Evolutionary conservation across 2,113 vertebrate species (phyloP).

Genomic region (Chlorocebus sabaeus): DNA sequence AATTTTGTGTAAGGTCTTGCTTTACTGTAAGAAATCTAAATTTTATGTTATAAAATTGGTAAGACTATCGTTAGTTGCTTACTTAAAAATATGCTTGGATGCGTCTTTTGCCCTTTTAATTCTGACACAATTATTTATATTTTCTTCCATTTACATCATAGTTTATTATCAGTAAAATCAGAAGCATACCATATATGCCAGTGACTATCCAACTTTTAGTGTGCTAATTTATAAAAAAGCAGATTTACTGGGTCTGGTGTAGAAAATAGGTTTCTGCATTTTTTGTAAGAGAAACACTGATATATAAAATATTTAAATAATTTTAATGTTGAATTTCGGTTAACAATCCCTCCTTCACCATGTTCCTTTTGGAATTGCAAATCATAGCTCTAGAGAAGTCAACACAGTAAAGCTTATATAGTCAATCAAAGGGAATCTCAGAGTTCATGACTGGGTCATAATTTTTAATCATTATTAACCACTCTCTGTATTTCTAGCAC

Average conservation of each 20-base stretch:
- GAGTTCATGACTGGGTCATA: not conserved
- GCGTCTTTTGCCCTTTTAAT: not conserved
- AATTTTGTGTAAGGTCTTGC: not conserved
- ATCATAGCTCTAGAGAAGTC: constrained; percentile 20
- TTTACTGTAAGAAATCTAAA: constrained; percentile 18
- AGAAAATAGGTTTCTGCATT: not conserved
- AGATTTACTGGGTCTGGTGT: not conserved
- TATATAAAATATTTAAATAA: constrained; percentile 21
- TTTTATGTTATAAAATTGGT: not conserved
- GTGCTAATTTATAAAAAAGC: constrained; percentile 34
- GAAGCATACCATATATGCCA: not conserved
- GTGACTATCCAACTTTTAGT: not conserved
- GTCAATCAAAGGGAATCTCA: not conserved
- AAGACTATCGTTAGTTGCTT: not conserved
- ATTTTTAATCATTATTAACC: not conserved
- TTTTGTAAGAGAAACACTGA: constrained; percentile 20
- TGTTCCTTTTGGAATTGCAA: constrained; percentile 30
- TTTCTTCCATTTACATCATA: not conserved
- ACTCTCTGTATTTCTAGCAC: constrained; percentile 9
- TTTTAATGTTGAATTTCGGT: not conserved
- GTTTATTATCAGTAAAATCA: constrained; percentile 25
- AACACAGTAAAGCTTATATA: not conserved
- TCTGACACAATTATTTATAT: not conserved
- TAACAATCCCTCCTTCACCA: not conserved
- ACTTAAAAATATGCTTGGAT: not conserved